Percentiles rank a stretch among this genome's conserved stretches.
phyloP scores from a whole-genome alignment of 2,797 vertebrate species.

The Micropoecilia bifurca region DNA sequence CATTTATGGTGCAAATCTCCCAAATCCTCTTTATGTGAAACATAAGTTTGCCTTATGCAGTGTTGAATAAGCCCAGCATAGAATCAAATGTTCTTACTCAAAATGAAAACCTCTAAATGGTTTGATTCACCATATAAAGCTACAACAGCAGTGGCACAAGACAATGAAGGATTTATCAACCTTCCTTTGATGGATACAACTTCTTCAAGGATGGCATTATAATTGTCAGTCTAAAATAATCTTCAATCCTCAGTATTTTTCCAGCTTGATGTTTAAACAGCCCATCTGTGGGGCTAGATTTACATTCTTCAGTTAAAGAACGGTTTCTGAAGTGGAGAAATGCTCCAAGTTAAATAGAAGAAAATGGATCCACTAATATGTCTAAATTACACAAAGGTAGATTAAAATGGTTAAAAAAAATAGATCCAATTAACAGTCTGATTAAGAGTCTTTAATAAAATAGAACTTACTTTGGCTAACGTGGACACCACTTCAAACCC shows the following conservation, averaged over 20 bases:
- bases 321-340: not conserved
- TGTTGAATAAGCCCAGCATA: not conserved
- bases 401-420: not conserved
- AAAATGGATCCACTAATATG: not conserved
- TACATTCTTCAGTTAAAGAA: not conserved
- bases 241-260: not conserved
- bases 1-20: not conserved
- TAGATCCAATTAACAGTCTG: not conserved
- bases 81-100: not conserved
- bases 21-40: not conserved
- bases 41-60: not conserved
- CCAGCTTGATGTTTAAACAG: not conserved
- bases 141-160: not conserved
- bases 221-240: not conserved
- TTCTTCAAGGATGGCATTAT: not conserved
- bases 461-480: slow-evolving; percentile 90
- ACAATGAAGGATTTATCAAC: not conserved
- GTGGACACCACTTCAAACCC: slow-evolving; percentile 93
- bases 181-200: not conserved
- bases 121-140: not conserved
- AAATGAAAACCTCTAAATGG: not conserved
- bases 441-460: not conserved
- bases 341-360: not conserved
- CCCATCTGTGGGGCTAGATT: not conserved
- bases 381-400: not conserved